phyloP scores from a whole-genome alignment of 1,140 invertebrate genomes.

The Formica selysi region DNA sequence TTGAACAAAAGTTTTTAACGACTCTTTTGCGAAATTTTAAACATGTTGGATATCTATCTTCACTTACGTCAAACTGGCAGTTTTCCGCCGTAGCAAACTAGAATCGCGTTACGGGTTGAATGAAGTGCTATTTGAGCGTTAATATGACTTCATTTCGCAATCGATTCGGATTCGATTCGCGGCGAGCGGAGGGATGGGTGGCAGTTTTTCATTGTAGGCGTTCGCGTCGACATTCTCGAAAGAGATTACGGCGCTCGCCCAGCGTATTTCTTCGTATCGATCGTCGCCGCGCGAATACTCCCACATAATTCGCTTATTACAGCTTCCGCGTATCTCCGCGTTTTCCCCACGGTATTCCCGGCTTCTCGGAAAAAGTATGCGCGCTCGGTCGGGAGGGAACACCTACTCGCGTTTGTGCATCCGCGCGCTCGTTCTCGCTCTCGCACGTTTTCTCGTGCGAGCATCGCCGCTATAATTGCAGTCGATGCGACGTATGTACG shows the following conservation, averaged over 20 bases:
- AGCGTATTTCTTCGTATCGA: constrained; percentile 61
- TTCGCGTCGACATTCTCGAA: constrained; percentile 43
- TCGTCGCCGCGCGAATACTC: constrained; percentile 57
- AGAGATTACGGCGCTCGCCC: constrained; percentile 51
- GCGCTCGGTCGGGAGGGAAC: constrained; percentile 38
- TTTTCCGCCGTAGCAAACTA: not conserved
- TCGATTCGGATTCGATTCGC: constrained; percentile 44
- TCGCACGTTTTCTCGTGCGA: constrained; percentile 38
- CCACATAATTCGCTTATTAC: constrained; percentile 63
- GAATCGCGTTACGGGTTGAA: constrained; percentile 31
- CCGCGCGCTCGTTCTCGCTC: not conserved
- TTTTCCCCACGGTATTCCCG: constrained; percentile 51
- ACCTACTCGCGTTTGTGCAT: constrained; percentile 23
- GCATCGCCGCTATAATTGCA: constrained; percentile 70
- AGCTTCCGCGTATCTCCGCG: constrained; percentile 60
- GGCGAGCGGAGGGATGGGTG: not conserved
- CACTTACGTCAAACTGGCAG: not conserved
- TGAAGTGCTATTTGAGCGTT: constrained; percentile 33
- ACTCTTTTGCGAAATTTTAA: not conserved
- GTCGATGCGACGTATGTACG: constrained; percentile 63
- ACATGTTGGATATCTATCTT: not conserved
- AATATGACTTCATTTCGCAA: constrained; percentile 55
- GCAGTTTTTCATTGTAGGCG: constrained; percentile 48
- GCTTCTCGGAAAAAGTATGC: constrained; percentile 46
- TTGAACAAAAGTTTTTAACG: not conserved